Conservation (phyloP, 2,113 vertebrate genomes). For the Seriola quinqueradiata region DNA sequence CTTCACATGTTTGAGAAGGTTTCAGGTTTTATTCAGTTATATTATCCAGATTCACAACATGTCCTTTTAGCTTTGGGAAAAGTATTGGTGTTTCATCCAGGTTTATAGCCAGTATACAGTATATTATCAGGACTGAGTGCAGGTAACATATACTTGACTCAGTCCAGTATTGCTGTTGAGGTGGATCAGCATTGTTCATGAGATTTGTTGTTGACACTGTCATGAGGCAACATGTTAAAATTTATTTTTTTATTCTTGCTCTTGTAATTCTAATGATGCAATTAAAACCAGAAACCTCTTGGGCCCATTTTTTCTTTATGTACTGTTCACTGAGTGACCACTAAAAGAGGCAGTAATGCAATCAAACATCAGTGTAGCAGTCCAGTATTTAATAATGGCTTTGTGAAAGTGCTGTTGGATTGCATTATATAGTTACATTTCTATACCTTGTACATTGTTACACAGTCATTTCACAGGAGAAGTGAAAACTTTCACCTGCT, state of each 20-base stretch:
- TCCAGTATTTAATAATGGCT: background rate
- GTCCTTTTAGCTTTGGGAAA: background rate
- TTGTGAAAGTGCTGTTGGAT: background rate
- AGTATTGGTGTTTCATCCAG: background rate
- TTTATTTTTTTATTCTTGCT: conserved; percentile 5
- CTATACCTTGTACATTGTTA: background rate
- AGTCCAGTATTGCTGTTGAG: too few species aligned
- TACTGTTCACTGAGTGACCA: background rate
- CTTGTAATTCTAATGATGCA: conserved; percentile 10
- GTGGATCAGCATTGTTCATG: background rate
- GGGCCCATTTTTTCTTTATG: background rate
- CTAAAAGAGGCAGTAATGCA: background rate
- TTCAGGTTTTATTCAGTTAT: background rate
- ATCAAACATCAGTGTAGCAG: background rate
- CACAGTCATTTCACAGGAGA: too few species aligned
- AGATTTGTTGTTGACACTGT: background rate
- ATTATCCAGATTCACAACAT: background rate
- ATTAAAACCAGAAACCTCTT: conserved; percentile 14
- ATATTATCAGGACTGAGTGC: background rate
- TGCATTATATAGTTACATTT: background rate
- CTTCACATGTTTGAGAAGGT: background rate
- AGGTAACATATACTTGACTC: too few species aligned
- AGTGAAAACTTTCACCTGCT: too few species aligned
- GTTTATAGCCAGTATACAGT: background rate
- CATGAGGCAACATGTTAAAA: background rate